These are phyloP conservation scores for Diarsia brunnea DNA, from an alignment of 2,888 invertebrate species.

Conservation along the genomic window DNA sequence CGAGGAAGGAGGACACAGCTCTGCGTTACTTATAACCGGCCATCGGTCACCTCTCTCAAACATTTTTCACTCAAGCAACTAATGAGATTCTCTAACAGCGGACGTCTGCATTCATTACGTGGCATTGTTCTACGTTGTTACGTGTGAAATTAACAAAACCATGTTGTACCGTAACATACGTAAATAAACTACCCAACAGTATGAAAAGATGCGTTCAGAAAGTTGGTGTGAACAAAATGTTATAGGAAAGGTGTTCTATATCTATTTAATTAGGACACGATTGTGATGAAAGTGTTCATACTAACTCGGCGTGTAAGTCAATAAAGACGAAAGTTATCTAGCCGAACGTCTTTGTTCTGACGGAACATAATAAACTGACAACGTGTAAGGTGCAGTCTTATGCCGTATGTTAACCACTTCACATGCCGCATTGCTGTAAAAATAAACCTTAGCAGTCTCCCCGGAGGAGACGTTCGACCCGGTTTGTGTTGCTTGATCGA, in stretches of 20 bases:
- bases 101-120: conserved; percentile 73
- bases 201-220: conserved; percentile 28
- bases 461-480: conserved; percentile 73
- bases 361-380: conserved; percentile 23
- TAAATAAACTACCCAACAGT: conserved; percentile 21
- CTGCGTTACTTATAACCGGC: conserved; percentile 70
- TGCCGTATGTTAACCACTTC: conserved; percentile 64
- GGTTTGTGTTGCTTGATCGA: conserved; percentile 82
- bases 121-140: conserved; percentile 71
- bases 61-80: conserved; percentile 75
- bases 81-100: conserved; percentile 75
- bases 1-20: conserved; percentile 62
- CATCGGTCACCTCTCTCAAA: conserved; percentile 74
- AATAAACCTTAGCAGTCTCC: conserved; percentile 77
- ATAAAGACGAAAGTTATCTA: conserved; percentile 26
- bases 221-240: conserved; percentile 26
- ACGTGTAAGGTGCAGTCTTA: conserved; percentile 32
- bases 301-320: conserved; percentile 5
- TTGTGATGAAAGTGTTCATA: conserved; percentile 31
- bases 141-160: conserved; percentile 68
- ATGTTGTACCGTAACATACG: conserved; percentile 38
- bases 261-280: conserved; percentile 32
- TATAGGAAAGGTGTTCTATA: conserved; percentile 19
- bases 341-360: conserved; percentile 17
- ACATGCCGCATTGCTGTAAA: conserved; percentile 83